Percentiles rank a stretch among this genome's conserved stretches.
Evolutionary conservation across 2,113 vertebrate genomes (phyloP).

Genomic region (Oceanodroma tethys): DNA sequence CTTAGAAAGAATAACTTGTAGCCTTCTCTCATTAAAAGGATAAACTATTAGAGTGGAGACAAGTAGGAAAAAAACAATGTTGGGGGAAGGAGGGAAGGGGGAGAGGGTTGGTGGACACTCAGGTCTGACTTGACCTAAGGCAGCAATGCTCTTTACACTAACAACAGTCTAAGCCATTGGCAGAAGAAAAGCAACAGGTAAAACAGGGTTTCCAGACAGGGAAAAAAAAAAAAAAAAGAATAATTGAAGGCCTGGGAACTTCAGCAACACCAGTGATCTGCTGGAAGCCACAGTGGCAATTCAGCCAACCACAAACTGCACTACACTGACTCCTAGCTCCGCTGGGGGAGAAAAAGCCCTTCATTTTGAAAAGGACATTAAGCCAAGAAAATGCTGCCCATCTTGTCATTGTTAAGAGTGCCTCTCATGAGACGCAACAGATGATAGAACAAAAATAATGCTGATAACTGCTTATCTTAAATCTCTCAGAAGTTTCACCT

Average conservation of each 20-base stretch:
- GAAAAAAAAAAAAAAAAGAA: too few relatives aligned
- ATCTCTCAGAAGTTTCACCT: not conserved
- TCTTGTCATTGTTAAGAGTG: not conserved
- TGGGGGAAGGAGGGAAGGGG: not conserved
- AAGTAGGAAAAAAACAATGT: not conserved
- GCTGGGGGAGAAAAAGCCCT: not conserved
- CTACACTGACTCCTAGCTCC: not conserved
- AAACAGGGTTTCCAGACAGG: not conserved
- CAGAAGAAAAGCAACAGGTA: not conserved
- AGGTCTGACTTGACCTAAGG: not conserved
- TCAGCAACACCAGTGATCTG: not conserved
- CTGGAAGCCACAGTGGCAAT: not conserved
- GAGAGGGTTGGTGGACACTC: not conserved
- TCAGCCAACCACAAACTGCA: not conserved
- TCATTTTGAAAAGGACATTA: not conserved
- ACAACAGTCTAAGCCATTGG: not conserved
- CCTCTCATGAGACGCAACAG: not conserved
- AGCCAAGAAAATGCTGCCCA: not conserved
- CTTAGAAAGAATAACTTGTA: slow-evolving; percentile 25
- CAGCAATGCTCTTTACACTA: not conserved
- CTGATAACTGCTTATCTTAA: not conserved
- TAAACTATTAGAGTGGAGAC: not conserved
- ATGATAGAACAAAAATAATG: not conserved
- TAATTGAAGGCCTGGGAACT: not conserved
- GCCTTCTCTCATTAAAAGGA: slow-evolving; percentile 24